Evolutionary conservation across 2,888 invertebrate genomes (phyloP).

Genomic region (Acrocera orbiculus): DNA sequence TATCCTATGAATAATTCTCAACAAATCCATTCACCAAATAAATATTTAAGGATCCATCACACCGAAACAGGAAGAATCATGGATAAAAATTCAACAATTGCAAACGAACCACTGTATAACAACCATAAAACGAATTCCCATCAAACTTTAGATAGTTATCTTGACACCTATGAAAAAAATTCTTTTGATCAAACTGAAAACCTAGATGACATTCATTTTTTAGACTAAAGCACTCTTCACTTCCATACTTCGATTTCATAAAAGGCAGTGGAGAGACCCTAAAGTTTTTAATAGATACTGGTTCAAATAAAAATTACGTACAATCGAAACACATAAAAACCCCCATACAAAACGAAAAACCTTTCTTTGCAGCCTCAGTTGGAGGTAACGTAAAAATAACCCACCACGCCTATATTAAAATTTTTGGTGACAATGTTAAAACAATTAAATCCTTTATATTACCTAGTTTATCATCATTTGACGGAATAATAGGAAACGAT

Average conservation of each 20-base stretch:
- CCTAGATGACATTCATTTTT: constrained; percentile 7
- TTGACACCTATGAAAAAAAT: no score
- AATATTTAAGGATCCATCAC: constrained; percentile 2
- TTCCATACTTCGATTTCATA: constrained; percentile 7
- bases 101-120: neutral
- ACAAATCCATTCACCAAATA: no score
- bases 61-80: no score
- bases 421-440: constrained; percentile 3
- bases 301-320: constrained; percentile 7
- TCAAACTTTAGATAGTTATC: neutral
- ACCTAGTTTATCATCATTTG: neutral
- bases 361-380: constrained; percentile 8
- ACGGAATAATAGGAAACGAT: constrained; percentile 1
- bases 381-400: constrained; percentile 6
- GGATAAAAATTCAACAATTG: neutral
- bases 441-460: constrained; percentile 1
- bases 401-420: constrained; percentile 7
- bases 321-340: constrained; percentile 4
- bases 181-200: neutral
- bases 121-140: neutral
- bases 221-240: constrained; percentile 9
- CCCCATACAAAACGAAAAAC: constrained; percentile 7
- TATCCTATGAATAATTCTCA: no score
- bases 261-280: constrained; percentile 5
- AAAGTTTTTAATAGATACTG: constrained; percentile 9